Evolutionary conservation across 1,140 invertebrate genomes (phyloP).

Genomic region (Temnothorax longispinosus): DNA sequence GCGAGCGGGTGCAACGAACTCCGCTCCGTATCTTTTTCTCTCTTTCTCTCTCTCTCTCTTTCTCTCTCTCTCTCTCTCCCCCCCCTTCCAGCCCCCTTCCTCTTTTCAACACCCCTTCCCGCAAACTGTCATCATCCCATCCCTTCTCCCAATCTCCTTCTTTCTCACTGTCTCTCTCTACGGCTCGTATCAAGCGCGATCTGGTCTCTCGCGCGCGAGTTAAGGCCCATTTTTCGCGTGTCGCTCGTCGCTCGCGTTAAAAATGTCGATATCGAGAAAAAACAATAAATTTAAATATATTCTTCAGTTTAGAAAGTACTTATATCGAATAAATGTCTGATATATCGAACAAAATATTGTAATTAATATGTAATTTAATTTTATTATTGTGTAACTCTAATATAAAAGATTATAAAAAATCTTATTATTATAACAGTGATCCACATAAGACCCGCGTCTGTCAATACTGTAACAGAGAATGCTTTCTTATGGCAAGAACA

Average conservation of each 20-base stretch:
- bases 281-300: neutral
- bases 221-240: slow-evolving; percentile 37
- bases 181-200: slow-evolving; percentile 67
- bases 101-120: slow-evolving; percentile 37
- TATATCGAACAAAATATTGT: neutral
- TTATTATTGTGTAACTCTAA: too few species aligned
- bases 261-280: neutral
- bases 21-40: slow-evolving; percentile 46
- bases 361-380: too few species aligned
- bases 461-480: neutral
- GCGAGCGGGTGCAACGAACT: slow-evolving; percentile 83
- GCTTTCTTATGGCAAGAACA: neutral
- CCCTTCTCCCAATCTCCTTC: slow-evolving; percentile 36
- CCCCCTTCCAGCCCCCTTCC: too few species aligned
- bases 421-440: too few species aligned
- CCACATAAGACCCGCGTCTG: too few species aligned
- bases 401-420: too few species aligned
- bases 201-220: slow-evolving; percentile 15
- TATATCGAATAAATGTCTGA: neutral
- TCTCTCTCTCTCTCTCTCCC: slow-evolving; percentile 42
- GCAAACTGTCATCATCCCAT: slow-evolving; percentile 16
- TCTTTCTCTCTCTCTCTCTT: slow-evolving; percentile 44
- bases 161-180: slow-evolving; percentile 57
- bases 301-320: neutral
- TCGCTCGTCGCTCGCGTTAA: neutral